Evolutionary conservation across 2,113 vertebrate genomes (phyloP).

Genomic region (Albula glossodonta): DNA sequence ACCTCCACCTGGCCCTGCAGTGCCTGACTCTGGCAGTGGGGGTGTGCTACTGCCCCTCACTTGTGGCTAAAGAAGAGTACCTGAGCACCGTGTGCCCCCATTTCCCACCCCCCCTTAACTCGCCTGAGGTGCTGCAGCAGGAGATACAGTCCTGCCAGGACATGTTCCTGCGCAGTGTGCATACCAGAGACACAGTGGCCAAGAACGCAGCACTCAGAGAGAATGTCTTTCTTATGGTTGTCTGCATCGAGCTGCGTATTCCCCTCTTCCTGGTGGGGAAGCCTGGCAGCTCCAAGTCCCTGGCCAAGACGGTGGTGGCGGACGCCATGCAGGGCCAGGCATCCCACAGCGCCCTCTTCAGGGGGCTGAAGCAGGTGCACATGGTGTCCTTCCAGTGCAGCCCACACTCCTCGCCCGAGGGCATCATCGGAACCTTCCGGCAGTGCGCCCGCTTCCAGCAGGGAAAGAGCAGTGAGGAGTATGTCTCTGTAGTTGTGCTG

Average conservation of each 20-base stretch:
- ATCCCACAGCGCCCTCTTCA: slow-evolving; percentile 65
- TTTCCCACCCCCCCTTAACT: slow-evolving; percentile 11
- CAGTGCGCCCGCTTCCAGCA: slow-evolving; percentile 77
- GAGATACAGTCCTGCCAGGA: slow-evolving; percentile 67
- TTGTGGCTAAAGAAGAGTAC: slow-evolving; percentile 63
- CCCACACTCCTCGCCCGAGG: slow-evolving; percentile 76
- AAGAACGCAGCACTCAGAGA: slow-evolving; percentile 74
- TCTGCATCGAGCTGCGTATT: slow-evolving; percentile 75
- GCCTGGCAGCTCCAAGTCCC: slow-evolving; percentile 77
- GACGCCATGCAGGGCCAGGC: slow-evolving; percentile 72
- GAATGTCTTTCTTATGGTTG: slow-evolving; percentile 77
- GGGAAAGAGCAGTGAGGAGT: slow-evolving; percentile 71
- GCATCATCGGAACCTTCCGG: slow-evolving; percentile 72
- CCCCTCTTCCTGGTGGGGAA: slow-evolving; percentile 79
- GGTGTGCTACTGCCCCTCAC: slow-evolving; percentile 73
- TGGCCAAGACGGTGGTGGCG: slow-evolving; percentile 75
- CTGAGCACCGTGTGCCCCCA: slow-evolving; percentile 3
- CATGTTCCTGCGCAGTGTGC: slow-evolving; percentile 56
- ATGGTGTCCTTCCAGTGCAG: slow-evolving; percentile 81
- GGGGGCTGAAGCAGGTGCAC: slow-evolving; percentile 70
- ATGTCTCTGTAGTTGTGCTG: slow-evolving; percentile 74
- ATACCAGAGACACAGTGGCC: slow-evolving; percentile 58
- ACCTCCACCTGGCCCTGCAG: slow-evolving; percentile 36
- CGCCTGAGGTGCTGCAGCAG: slow-evolving; percentile 44
- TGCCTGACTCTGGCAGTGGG: slow-evolving; percentile 65